Conservation (phyloP, 2,113 vertebrate genomes). For the Micronycteris hirsuta region DNA sequence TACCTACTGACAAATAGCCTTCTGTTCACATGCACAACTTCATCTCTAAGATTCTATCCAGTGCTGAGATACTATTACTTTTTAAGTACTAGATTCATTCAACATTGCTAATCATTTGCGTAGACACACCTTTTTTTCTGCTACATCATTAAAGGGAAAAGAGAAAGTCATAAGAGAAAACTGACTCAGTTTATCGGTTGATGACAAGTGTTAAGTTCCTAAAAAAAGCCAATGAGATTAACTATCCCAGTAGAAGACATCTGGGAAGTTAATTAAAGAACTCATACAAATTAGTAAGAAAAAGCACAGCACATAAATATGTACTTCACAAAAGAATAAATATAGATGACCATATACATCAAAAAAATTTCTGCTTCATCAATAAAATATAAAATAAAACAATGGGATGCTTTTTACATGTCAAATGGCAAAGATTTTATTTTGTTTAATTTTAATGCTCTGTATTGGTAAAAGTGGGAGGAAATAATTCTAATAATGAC, state of each 20-base stretch:
- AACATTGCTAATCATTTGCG: not conserved
- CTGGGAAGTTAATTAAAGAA: not conserved
- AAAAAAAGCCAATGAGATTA: not conserved
- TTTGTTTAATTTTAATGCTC: not conserved
- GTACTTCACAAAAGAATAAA: not conserved
- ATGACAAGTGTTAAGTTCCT: not conserved
- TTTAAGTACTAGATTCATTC: not conserved
- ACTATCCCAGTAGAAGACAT: not conserved
- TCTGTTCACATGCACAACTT: not conserved
- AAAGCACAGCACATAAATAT: not conserved
- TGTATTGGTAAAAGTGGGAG: not conserved
- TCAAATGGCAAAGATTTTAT: not conserved
- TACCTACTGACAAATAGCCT: not conserved
- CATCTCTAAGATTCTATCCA: not conserved
- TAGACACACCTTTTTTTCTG: not conserved
- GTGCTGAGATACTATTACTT: not conserved
- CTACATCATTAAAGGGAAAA: not conserved
- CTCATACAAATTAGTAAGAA: not conserved
- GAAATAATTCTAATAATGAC: not conserved
- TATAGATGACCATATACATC: not conserved
- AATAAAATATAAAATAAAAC: constrained; percentile 21
- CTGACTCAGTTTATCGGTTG: not conserved
- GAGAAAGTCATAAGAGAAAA: not conserved
- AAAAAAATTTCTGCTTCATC: not conserved
- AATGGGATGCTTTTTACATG: not conserved